Base-by-base conservation (phyloP, 2,797 vertebrate species). In the Ctenochaetus hawaiiensis region DNA sequence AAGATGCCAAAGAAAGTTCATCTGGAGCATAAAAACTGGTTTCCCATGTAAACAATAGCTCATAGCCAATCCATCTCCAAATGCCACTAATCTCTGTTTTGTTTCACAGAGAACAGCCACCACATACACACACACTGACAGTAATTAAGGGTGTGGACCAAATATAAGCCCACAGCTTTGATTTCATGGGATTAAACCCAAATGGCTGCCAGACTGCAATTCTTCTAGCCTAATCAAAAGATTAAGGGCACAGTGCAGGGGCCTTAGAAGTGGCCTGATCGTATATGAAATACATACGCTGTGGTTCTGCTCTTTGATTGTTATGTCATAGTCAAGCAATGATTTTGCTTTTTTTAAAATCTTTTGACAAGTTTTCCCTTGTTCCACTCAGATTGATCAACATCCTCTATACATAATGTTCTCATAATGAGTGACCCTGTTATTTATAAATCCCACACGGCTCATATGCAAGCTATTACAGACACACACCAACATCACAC, bases 141-240 rank as follows among this genome's bases (percentile, higher is more conserved):
- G 71, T 88, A 91, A 91, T 93, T 88, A 91, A 77, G 72, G 62
- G 45, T 78, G 82, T 34, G 3, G 88, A 48, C 86, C 56, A 86
- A 90, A 90, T 87, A 81, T 82, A 87, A 87, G 12, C 65, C 78
- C 45, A 1, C 64, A 80, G 90, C 87, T 92, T 91, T 91, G 89
- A 92, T 91, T 91, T 85, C 71, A 75, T 76, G 80, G 75, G 83
- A 92, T 93, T 93, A 91, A 86, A 81, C 49, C 70, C 57, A 61
- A 81, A 68, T 66, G 80, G 83, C 82, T 88, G 85, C 83, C 88
- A 91, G 86, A 91, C 86, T 88, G 86, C 72, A 49, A 69, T 89
- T 89, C 85, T 91, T 91, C 81, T 61, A 73, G 71, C 81, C 92
- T 93, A 91, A 94, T 94, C 88, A 93, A 92, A 79, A 87, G 92